Base-by-base conservation (phyloP, 2,113 vertebrate species). In the Coturnix japonica region DNA sequence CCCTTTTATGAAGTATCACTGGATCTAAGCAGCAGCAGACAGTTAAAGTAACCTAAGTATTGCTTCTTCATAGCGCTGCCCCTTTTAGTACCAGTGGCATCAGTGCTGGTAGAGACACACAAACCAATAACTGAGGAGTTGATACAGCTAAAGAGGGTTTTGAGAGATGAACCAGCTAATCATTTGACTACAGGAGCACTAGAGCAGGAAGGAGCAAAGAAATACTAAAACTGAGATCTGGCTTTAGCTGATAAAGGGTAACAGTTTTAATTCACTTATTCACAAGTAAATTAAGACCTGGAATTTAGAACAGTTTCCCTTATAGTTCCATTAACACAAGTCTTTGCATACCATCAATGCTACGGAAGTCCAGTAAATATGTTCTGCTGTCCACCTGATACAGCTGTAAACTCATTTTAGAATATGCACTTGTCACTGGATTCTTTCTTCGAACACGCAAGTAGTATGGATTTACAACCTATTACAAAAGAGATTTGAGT, bases 331-430 rank as follows among this genome's bases (percentile, higher is more conserved):
- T 30, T 92, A 70, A 63, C 17, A 2, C n/a, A 90, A 59, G 5
- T 35, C 23, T 85, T 76, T 30, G 97, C 98, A 87, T 98, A 99
- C 99, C 99, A 66, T 99, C 99, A 95, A 99, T 99, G 97, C 99
- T 99, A 96, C 99, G 98, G 81, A 99, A 99, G 96, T 99, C 99
- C 70, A 99, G 94, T 90, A 99, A 98, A 91, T 99, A 99, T 31
- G 99, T 99, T 95, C 99, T 98, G 94, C 99, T 99, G 96, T 99
- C 99, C 97, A 99, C 99, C 93, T 99, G 99, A 96, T 99, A 99
- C 73, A 99, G 95, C 95, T 99, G 99, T 46, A 99, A 98, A 94
- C 99, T 99, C 99, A 99, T 99, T 98, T 99, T 99, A 84, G 99
- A 98, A 89, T 98, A 98, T 23, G 98, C 98, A 71, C 98, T 98